Evolutionary conservation across 2,888 invertebrate species (phyloP), one percentile per base, ranked within the genome.

Genomic region (Hyalella azteca): DNA sequence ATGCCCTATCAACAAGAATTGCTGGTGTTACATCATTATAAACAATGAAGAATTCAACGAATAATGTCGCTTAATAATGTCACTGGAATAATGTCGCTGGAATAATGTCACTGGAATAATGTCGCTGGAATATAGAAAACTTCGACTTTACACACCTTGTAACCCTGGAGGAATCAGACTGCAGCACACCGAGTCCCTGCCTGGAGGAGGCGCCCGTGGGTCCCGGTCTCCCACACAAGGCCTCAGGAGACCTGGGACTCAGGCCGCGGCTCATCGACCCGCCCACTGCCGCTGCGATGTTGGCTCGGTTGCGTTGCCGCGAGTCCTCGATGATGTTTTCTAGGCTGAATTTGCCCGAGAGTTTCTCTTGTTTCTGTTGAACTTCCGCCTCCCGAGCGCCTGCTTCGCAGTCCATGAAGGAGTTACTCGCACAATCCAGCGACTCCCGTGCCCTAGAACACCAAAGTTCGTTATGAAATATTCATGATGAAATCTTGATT

Each of bases 341-440:
- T 19, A 66, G 32, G 66, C 66, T 66, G 66, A 66, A 66, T 39
- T 66, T 66, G 66, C 66, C 66, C 32, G 66, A 66, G 36, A 66
- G 66, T 29, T 66, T 36, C 66, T 66, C 36, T n/a, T 36, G 32
- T 36, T 66, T 66, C 36, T 36, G 9, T 19, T 66, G 36, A 32
- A 66, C 19, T 19, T 66, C 66, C 15, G 19, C 36, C 22, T 22
- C 54, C 29, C 66, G 66, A n/a, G n/a, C n/a, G 15, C 66, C 36
- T 4, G 66, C n/a, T 19, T 66, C 66, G 7, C 29, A n/a, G 39
- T 66, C 66, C 5, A 66, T 2, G 66, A 66, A 66, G 22, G 66
- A 32, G 66, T 66, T 66, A 32, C 36, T 39, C 19, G 26, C 36
- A 36, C 66, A 66, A 36, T 66, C 36, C 26, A 66, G 36, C 19